Evolutionary conservation across 2,113 vertebrate genomes (phyloP).

Genomic region (Gallinago undulata): DNA sequence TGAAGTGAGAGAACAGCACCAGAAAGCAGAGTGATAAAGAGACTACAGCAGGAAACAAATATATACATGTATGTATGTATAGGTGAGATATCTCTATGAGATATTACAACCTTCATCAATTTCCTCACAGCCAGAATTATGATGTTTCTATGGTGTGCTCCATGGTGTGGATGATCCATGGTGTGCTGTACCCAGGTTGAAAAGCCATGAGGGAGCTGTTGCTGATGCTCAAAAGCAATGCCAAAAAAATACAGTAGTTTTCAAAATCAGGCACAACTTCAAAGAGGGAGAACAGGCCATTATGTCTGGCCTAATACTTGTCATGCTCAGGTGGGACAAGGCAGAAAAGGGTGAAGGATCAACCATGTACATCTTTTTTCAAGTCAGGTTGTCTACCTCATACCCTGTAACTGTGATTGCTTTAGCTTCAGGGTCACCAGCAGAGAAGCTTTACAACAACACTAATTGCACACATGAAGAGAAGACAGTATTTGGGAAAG

Average conservation of each 20-base stretch:
- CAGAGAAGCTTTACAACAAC: not conserved
- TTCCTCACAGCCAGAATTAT: not conserved
- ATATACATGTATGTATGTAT: too few species aligned
- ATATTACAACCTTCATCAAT: not conserved
- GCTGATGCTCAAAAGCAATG: not conserved
- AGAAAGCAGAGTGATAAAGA: not conserved
- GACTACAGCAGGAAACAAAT: not conserved
- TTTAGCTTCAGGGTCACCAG: not conserved
- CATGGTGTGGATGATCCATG: not conserved
- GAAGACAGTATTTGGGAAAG: not conserved
- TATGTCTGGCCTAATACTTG: not conserved
- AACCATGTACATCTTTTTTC: not conserved
- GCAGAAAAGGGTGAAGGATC: not conserved
- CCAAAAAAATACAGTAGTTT: not conserved
- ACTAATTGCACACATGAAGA: not conserved
- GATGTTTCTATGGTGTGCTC: not conserved
- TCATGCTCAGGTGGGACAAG: not conserved
- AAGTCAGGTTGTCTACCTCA: not conserved
- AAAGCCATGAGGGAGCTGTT: not conserved
- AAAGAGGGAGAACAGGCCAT: not conserved
- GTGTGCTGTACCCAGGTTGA: not conserved
- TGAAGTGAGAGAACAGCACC: not conserved
- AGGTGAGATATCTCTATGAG: fast-evolving
- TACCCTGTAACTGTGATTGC: not conserved
- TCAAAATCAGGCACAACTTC: not conserved